These are phyloP conservation scores for Steinernema feltiae DNA, from an alignment of 1,140 invertebrate genomes.

Conservation along the genomic window DNA sequence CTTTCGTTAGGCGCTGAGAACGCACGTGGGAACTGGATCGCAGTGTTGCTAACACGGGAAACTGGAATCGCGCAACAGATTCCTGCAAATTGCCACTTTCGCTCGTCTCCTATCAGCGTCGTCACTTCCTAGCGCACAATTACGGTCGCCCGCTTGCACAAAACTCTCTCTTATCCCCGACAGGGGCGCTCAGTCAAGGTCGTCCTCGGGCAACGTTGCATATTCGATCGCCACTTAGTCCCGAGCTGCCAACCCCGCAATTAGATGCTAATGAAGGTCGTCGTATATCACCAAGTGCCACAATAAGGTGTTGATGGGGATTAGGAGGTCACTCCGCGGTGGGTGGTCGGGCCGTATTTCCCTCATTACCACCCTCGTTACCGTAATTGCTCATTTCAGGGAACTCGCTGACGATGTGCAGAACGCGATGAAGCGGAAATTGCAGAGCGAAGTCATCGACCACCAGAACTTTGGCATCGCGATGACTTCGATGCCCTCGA, in stretches of 20 bases:
- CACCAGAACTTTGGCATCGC: not conserved
- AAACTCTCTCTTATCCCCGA: not conserved
- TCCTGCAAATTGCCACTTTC: not conserved
- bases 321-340: not conserved
- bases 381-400: conserved; percentile 5
- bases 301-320: conserved; percentile 15
- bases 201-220: not conserved
- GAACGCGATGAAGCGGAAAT: not conserved
- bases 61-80: not conserved
- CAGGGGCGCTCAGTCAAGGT: not conserved
- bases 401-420: conserved; percentile 2
- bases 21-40: not conserved
- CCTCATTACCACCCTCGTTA: not conserved
- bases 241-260: not conserved
- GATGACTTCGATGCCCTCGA: not conserved
- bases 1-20: no score
- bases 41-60: not conserved
- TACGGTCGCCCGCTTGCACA: not conserved
- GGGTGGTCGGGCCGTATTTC: not conserved
- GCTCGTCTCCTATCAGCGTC: not conserved
- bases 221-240: not conserved
- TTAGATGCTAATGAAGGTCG: conserved; percentile 1
- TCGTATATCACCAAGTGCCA: not conserved
- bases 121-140: not conserved
- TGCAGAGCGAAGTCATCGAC: not conserved